phyloP scores from a whole-genome alignment of 2,797 vertebrate species.

The Synaphobranchus kaupii region DNA sequence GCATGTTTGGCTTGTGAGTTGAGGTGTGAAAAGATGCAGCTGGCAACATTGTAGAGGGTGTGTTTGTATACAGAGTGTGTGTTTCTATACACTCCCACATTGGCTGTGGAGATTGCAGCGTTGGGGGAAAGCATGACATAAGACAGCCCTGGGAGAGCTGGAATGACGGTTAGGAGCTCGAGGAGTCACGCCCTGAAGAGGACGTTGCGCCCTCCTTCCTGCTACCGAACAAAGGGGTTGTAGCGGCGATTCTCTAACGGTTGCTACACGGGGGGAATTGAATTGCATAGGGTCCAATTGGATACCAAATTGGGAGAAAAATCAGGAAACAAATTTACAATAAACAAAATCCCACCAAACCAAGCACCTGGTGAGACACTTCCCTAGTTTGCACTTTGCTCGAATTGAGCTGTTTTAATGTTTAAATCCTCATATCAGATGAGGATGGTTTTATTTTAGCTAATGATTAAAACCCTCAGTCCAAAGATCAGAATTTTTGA shows the following conservation, averaged over 20 bases:
- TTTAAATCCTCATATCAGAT: background rate
- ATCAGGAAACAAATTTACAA: background rate
- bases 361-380: background rate
- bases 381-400: background rate
- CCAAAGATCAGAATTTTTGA: too few species aligned
- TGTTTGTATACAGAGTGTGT: background rate
- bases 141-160: too few species aligned
- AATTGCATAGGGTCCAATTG: too few species aligned
- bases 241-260: too few species aligned
- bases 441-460: constrained; percentile 1
- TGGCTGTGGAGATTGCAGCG: background rate
- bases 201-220: too few species aligned
- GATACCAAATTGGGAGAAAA: background rate
- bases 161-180: too few species aligned
- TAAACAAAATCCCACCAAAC: background rate
- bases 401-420: constrained; percentile 1
- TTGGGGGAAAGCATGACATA: too few species aligned
- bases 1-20: too few species aligned
- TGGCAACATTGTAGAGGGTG: background rate
- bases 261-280: too few species aligned
- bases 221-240: too few species aligned
- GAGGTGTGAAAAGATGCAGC: background rate
- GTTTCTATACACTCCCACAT: background rate
- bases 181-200: too few species aligned
- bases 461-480: constrained; percentile 8